These are phyloP conservation scores for Catajapyx aquilonaris DNA, from an alignment of 1,140 invertebrate species.

Conservation along the genomic window DNA sequence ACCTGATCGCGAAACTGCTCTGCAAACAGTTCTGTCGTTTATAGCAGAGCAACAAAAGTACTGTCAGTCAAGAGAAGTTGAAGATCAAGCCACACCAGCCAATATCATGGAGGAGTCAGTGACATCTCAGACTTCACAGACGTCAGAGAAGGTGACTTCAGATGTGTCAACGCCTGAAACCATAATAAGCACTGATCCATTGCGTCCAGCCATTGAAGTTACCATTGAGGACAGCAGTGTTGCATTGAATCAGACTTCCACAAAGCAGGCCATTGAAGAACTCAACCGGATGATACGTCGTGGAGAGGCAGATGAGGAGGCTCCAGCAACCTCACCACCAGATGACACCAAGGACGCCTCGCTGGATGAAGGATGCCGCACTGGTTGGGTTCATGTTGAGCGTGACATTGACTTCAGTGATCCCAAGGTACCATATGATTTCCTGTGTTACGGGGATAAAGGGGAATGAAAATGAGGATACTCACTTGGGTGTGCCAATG, in stretches of 20 bases:
- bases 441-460: too few species aligned
- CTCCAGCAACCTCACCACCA: conserved; percentile 16
- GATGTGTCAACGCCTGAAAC: conserved; percentile 39
- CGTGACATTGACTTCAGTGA: conserved; percentile 51
- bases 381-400: conserved; percentile 55
- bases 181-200: conserved; percentile 16
- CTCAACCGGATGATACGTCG: conserved; percentile 46
- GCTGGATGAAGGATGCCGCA: conserved; percentile 37
- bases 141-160: conserved; percentile 39
- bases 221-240: conserved; percentile 13
- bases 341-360: conserved; percentile 2
- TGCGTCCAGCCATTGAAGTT: neutral
- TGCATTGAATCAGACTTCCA: conserved; percentile 42
- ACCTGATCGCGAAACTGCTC: conserved; percentile 39
- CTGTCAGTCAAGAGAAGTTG: conserved; percentile 29
- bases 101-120: conserved; percentile 1
- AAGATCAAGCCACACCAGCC: conserved; percentile 15
- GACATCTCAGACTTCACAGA: conserved; percentile 12
- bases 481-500: too few species aligned
- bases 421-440: too few species aligned
- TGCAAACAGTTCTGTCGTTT: conserved; percentile 48
- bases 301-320: conserved; percentile 23
- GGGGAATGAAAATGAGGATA: too few species aligned
- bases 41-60: conserved; percentile 55
- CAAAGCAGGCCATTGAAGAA: conserved; percentile 53